These are phyloP conservation scores for Phylloscopus whistleri DNA, from an alignment of 2,113 vertebrate genomes.

Conservation along the genomic window DNA sequence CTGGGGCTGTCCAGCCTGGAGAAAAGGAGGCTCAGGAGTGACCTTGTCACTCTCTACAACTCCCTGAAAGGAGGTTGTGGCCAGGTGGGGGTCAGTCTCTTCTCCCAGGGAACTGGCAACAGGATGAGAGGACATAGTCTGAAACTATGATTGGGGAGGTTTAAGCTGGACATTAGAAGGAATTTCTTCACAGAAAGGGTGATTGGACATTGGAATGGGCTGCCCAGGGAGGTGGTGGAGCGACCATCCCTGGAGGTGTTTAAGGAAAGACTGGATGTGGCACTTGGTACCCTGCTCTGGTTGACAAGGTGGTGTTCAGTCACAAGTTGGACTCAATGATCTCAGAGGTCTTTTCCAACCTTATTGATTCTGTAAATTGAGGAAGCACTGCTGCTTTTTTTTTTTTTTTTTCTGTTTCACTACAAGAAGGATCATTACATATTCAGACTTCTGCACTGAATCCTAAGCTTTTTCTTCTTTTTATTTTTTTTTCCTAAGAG, in stretches of 20 bases:
- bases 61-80: background rate
- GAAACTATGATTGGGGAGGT: background rate
- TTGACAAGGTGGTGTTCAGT: background rate
- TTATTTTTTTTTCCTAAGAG: background rate
- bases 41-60: background rate
- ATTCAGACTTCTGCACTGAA: background rate
- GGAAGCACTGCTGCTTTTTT: background rate
- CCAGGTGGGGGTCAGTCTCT: background rate
- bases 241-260: background rate
- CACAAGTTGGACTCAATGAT: rapidly evolving
- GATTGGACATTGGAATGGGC: background rate
- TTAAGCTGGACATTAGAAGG: background rate
- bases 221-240: background rate
- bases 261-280: background rate
- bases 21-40: background rate
- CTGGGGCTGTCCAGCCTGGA: background rate
- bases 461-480: background rate
- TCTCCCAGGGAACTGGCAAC: background rate
- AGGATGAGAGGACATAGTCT: background rate
- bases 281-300: background rate
- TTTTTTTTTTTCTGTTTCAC: background rate
- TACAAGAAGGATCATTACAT: background rate
- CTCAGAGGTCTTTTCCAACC: background rate
- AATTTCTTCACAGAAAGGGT: background rate
- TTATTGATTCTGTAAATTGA: background rate